These are phyloP conservation scores for Hemibagrus guttatus DNA, from an alignment of 2,797 vertebrate species.

Conservation along the genomic window DNA sequence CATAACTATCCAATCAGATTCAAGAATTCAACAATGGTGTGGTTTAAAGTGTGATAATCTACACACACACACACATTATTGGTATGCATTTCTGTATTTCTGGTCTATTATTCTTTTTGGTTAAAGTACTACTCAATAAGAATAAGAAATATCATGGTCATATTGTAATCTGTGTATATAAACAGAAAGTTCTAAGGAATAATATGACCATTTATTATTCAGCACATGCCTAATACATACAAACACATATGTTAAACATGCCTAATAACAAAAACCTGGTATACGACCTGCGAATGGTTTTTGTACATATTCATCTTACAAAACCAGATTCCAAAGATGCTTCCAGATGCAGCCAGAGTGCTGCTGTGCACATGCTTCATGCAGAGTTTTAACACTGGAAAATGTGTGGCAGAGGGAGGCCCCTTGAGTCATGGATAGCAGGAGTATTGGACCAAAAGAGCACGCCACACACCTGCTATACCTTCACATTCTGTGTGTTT, in stretches of 20 bases:
- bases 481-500: slow-evolving; percentile 55
- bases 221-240: background rate
- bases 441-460: slow-evolving; percentile 63
- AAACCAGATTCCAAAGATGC: slow-evolving; percentile 39
- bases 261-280: slow-evolving; percentile 1
- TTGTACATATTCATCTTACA: slow-evolving; percentile 26
- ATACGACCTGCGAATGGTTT: background rate
- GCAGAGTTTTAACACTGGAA: slow-evolving; percentile 43
- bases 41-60: background rate
- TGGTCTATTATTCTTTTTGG: background rate
- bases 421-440: slow-evolving; percentile 68
- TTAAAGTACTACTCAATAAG: background rate
- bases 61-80: background rate
- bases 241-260: slow-evolving; percentile 10
- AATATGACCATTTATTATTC: background rate
- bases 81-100: background rate
- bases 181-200: background rate
- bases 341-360: slow-evolving; percentile 34
- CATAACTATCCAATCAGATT: background rate
- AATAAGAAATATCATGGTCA: background rate
- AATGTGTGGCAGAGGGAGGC: slow-evolving; percentile 47
- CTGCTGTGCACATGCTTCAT: slow-evolving; percentile 24
- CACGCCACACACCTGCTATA: slow-evolving; percentile 71
- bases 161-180: background rate
- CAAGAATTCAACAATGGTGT: background rate